These are phyloP conservation scores for Aplysia californica DNA, from an alignment of 1,140 invertebrate species.

Conservation along the genomic window DNA sequence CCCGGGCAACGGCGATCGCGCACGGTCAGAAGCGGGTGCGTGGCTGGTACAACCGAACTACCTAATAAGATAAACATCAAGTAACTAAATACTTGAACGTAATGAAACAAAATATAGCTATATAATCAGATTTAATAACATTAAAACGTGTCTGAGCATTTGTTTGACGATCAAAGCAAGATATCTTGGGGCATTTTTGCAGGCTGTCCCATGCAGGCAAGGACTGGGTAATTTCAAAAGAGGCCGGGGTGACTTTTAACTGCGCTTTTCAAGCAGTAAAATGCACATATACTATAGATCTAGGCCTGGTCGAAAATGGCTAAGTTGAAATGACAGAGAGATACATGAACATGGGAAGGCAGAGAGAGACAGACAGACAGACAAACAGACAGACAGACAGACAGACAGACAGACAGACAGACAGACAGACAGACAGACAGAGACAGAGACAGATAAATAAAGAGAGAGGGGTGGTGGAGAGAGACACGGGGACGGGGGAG, in stretches of 20 bases:
- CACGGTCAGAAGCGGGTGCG: too few relatives aligned
- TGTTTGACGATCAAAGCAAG: neutral
- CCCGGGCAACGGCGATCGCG: too few relatives aligned
- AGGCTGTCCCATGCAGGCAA: neutral
- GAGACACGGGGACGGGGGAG: neutral
- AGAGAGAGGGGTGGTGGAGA: neutral
- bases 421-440: conserved; percentile 6
- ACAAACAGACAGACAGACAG: conserved; percentile 7
- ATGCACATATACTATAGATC: neutral
- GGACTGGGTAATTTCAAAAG: neutral
- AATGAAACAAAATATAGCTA: too few relatives aligned
- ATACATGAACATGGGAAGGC: neutral
- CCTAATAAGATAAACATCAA: too few relatives aligned
- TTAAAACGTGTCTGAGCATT: too few relatives aligned
- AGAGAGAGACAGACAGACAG: conserved; percentile 10
- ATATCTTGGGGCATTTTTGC: neutral
- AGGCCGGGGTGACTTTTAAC: neutral
- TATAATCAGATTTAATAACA: too few relatives aligned
- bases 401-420: conserved; percentile 4
- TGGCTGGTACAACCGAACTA: too few relatives aligned
- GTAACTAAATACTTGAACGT: too few relatives aligned
- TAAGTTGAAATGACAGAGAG: neutral
- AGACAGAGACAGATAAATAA: conserved; percentile 1
- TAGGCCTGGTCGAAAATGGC: neutral
- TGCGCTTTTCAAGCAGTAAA: neutral